Percentiles rank a stretch among this genome's conserved stretches.
Evolutionary conservation across 2,797 vertebrate genomes (phyloP).

Genomic region (Pangasius macronema): DNA sequence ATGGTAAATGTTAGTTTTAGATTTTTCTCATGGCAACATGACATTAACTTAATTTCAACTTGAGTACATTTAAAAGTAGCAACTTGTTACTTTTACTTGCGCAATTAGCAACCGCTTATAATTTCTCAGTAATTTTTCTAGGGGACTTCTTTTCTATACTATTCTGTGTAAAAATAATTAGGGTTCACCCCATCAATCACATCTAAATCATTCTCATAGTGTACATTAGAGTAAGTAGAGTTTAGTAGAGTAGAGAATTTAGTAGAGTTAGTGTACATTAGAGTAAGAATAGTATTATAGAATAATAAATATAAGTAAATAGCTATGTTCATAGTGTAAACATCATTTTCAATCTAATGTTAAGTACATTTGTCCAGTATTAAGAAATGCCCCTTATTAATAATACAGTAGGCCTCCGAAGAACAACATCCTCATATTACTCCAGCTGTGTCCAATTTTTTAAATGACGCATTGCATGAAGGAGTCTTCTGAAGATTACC

Average conservation of each 20-base stretch:
- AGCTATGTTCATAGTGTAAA: background rate
- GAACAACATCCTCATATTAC: background rate
- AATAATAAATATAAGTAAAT: background rate
- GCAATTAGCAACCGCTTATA: background rate
- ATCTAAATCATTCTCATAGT: no score
- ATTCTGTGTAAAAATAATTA: no score
- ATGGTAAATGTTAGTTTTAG: background rate
- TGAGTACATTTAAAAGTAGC: background rate
- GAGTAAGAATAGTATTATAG: background rate
- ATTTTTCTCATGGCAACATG: background rate
- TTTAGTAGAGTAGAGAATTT: no score
- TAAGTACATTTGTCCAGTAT: background rate
- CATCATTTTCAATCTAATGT: background rate
- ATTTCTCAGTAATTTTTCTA: background rate
- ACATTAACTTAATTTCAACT: background rate
- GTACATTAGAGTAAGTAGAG: no score
- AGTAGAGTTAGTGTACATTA: background rate
- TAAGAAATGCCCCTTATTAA: background rate
- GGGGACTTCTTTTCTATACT: no score
- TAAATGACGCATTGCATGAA: conserved; percentile 3
- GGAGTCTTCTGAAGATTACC: background rate
- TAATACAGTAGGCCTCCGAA: background rate
- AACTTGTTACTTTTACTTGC: background rate
- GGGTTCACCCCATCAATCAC: no score
- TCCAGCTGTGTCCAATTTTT: conserved; percentile 9